Evolutionary conservation across 2,888 invertebrate genomes (phyloP), one percentile per base, ranked within the genome.

Genomic region (Timema cristinae): DNA sequence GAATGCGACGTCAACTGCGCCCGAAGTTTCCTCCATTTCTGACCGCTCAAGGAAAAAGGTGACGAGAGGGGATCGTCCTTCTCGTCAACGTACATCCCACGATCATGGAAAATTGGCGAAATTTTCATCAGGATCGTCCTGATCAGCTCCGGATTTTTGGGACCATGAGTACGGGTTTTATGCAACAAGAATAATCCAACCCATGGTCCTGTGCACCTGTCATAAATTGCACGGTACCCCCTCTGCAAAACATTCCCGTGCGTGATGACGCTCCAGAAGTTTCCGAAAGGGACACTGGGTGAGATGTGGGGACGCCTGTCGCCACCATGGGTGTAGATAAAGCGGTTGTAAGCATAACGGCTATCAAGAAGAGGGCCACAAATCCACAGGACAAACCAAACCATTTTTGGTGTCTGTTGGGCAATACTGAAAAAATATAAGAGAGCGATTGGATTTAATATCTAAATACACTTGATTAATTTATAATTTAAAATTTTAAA

Each of bases 121-220:
- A 48, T 73, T 70, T 63, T 71, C 5, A 70, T 49, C 6, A 73
- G 49, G 52, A 59, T 50, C 0, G 16, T 15, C 50, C 70, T 73
- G 11, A 73, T 72, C 10, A 72, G 47, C 6, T 73, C 72, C 8
- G 63, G 73, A 74, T 82, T 81, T 5, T 81, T 77, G 0, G n/a
- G n/a, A 82, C 50, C 8, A 82, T 78, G 10, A 82, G 68, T 7
- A 80, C 77, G 7, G 82, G 81, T 10, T n/a, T 79, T 78, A 54
- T 79, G 77, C 5, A 81, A 79, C 8, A 81, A 78, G 50, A 77
- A 82, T 0, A 78, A 80, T 0, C 82, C 82, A 48, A 81, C 81
- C 68, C 77, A 81, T 11, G 77, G 76, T 52, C 80, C 79, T 7
- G 77, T 75, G 49, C 77, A 76, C 71, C 81, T 76, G 85, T 83